phyloP scores from a whole-genome alignment of 2,888 invertebrate genomes.

The Tachina lurida region DNA sequence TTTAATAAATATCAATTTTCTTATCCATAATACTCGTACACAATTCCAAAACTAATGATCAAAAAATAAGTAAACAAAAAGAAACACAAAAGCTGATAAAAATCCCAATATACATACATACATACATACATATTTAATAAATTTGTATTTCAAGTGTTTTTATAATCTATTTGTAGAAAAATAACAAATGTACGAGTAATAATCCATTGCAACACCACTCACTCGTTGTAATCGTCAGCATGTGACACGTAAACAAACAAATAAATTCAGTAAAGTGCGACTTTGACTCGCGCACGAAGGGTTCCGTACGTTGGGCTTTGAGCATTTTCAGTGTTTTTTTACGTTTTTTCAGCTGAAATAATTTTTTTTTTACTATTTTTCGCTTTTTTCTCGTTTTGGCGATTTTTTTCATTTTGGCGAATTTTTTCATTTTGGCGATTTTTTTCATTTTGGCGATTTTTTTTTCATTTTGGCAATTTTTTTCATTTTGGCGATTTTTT shows the following conservation, averaged over 20 bases:
- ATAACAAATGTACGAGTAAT: slow-evolving; percentile 6
- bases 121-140: slow-evolving; percentile 6
- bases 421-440: no score
- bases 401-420: no score
- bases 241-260: slow-evolving; percentile 19
- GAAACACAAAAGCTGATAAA: neutral
- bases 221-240: slow-evolving; percentile 2
- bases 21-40: neutral
- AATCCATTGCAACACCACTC: neutral
- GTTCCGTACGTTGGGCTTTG: no score
- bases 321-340: no score
- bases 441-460: no score
- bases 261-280: no score
- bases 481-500: no score
- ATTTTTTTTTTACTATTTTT: no score
- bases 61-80: neutral
- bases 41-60: neutral
- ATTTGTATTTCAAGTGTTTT: slow-evolving; percentile 56
- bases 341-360: no score
- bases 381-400: no score
- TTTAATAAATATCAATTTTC: neutral
- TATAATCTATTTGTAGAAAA: slow-evolving; percentile 5
- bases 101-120: slow-evolving; percentile 1
- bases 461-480: no score
- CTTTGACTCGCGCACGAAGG: no score